Percentiles rank a stretch among this genome's conserved stretches.
Conservation (phyloP, 1,140 invertebrate genomes). For the Drosophila ananassae region DNA sequence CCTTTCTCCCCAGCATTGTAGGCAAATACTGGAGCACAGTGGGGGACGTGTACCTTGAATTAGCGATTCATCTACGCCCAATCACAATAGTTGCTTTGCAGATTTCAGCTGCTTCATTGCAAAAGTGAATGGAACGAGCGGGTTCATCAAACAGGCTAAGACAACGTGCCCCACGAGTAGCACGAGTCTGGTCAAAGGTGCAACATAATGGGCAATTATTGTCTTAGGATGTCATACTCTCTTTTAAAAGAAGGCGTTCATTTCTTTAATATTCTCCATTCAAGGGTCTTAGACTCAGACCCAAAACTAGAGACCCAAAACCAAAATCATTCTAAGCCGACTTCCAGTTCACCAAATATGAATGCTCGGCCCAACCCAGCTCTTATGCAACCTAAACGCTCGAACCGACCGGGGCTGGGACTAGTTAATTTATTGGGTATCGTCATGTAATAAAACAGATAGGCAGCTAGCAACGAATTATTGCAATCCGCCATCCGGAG, state of each 20-base stretch:
- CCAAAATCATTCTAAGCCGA: neutral
- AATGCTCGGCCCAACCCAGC: neutral
- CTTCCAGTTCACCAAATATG: neutral
- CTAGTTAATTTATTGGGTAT: slow-evolving; percentile 18
- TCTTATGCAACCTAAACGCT: slow-evolving; percentile 13
- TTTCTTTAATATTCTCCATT: neutral
- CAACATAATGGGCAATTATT: slow-evolving; percentile 36
- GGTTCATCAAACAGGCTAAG: slow-evolving; percentile 37
- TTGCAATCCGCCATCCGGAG: slow-evolving; percentile 12
- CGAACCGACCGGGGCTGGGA: slow-evolving; percentile 7
- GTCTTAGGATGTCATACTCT: neutral
- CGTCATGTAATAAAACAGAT: slow-evolving; percentile 13
- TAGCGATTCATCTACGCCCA: slow-evolving; percentile 52
- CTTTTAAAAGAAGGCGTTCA: too few relatives aligned
- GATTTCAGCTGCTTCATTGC: slow-evolving; percentile 1
- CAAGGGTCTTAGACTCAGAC: neutral
- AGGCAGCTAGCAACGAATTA: slow-evolving; percentile 1
- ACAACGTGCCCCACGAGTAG: slow-evolving; percentile 13
- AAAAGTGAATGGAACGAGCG: slow-evolving; percentile 52
- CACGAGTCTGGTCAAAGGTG: slow-evolving; percentile 52
- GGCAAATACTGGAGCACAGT: neutral
- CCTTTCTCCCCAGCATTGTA: slow-evolving; percentile 1
- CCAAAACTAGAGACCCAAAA: neutral
- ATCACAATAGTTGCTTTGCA: slow-evolving; percentile 22
- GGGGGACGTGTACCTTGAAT: slow-evolving; percentile 10